Conservation (phyloP, 2,797 vertebrate genomes). For the Rhinophrynus dorsalis region DNA sequence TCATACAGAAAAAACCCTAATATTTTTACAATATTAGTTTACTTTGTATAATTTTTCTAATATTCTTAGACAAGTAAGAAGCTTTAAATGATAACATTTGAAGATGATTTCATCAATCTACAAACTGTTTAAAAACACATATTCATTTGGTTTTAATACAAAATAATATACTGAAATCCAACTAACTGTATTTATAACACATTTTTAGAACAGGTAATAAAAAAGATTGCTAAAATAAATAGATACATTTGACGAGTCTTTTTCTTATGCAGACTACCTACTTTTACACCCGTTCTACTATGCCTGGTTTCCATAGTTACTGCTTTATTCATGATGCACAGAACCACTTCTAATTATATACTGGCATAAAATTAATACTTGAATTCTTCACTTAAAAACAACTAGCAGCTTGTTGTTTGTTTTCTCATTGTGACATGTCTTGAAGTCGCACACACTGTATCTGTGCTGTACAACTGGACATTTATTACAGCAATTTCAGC, state of each 20-base stretch:
- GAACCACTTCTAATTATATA: constrained; percentile 75
- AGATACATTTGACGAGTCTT: constrained; percentile 11
- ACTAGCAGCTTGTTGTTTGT: constrained; percentile 65
- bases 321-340: constrained; percentile 70
- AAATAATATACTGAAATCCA: no score
- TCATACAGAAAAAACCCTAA: no score
- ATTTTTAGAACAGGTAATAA: no score
- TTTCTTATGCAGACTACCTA: constrained; percentile 58
- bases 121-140: no score
- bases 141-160: no score
- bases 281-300: constrained; percentile 60
- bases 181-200: no score
- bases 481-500: background rate
- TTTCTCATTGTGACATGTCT: constrained; percentile 60
- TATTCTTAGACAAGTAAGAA: no score
- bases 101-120: no score
- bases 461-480: no score
- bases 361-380: constrained; percentile 74
- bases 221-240: background rate
- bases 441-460: constrained; percentile 52
- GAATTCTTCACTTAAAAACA: constrained; percentile 66
- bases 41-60: no score
- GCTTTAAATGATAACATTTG: no score
- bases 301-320: constrained; percentile 75
- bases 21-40: no score